Base-by-base conservation (phyloP, 1,140 invertebrate species). In the Babylonia areolata region DNA sequence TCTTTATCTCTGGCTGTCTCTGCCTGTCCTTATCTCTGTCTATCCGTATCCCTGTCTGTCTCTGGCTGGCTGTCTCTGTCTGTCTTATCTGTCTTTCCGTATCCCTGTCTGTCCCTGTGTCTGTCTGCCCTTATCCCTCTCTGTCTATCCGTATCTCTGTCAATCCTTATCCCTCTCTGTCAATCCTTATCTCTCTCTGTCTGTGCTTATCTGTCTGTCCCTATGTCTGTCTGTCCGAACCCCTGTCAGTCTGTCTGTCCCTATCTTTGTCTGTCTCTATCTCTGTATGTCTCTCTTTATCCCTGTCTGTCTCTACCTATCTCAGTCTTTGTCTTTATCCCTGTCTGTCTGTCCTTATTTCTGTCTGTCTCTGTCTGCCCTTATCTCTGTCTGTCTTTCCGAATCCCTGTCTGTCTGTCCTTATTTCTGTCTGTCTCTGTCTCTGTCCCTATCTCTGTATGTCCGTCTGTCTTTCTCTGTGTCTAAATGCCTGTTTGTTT, bases 381-480 rank as follows among this genome's bases (percentile, higher is more conserved):
- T 9, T 20, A 23, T 33, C 3, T 23, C 2, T 31, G 42, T 35
- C 6, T 23, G 37, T 46, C 6, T 79, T 6, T n/a, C 5, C 23
- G 42, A n/a, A n/a, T 79, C 6, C 6, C 23, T 79, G 37, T 46
- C 6, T 79, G 37, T 79, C 11, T 79, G 37, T 79, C 6, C 35
- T 11, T 79, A 17, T 79, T 6, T 79, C 12, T 79, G 37, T 79
- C 5, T 79, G 37, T 79, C 12, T 79, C 6, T 79, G 77, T 79
- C 6, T 79, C 12, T 79, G 37, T 79, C n/a, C n/a, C n/a, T n/a
- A n/a, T n/a, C n/a, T n/a, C n/a, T n/a, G 77, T 79, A 17, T 79
- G 77, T 79, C 6, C 35, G 77, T 79, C 6, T 79, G 77, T 75
- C 9, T 28, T 6, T 35, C 6, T 79, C 12, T 28, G 37, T 35